Percentiles rank a stretch among this genome's conserved stretches.
Evolutionary conservation across 2,113 vertebrate species (phyloP).

Genomic region (Scomber colias): DNA sequence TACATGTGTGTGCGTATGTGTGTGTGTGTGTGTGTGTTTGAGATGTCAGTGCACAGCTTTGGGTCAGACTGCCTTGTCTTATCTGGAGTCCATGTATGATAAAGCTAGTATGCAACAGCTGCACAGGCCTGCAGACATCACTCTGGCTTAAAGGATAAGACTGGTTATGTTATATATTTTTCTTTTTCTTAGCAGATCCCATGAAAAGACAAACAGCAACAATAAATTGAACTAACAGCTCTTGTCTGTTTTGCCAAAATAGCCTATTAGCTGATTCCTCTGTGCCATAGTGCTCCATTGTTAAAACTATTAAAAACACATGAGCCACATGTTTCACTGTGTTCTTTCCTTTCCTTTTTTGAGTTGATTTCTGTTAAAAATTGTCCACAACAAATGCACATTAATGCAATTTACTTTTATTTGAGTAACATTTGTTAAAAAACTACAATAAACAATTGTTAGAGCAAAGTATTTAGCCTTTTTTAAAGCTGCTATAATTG

Average conservation of each 20-base stretch:
- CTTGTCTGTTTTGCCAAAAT: neutral
- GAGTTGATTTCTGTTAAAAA: neutral
- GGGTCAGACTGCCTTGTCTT: constrained; percentile 67
- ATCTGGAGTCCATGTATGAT: constrained; percentile 68
- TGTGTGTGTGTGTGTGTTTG: constrained; percentile 3
- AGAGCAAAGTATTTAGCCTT: too few relatives aligned
- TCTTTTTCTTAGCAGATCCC: neutral
- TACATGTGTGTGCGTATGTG: constrained; percentile 16
- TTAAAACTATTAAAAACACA: neutral
- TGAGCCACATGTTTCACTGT: too few relatives aligned
- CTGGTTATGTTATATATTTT: neutral
- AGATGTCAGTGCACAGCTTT: constrained; percentile 45
- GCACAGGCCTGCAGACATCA: constrained; percentile 18
- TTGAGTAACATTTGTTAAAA: too few relatives aligned
- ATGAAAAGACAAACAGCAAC: neutral
- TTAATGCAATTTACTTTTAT: too few relatives aligned
- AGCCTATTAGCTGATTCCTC: neutral
- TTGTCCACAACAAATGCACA: too few relatives aligned
- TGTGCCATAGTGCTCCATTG: neutral
- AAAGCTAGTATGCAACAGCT: constrained; percentile 50
- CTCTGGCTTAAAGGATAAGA: constrained; percentile 12
- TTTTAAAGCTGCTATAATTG: too few relatives aligned
- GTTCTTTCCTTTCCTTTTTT: neutral
- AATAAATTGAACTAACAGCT: neutral
- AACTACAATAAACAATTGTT: too few relatives aligned